phyloP scores from a whole-genome alignment of 1,140 invertebrate genomes.

The Bombus fervidus region DNA sequence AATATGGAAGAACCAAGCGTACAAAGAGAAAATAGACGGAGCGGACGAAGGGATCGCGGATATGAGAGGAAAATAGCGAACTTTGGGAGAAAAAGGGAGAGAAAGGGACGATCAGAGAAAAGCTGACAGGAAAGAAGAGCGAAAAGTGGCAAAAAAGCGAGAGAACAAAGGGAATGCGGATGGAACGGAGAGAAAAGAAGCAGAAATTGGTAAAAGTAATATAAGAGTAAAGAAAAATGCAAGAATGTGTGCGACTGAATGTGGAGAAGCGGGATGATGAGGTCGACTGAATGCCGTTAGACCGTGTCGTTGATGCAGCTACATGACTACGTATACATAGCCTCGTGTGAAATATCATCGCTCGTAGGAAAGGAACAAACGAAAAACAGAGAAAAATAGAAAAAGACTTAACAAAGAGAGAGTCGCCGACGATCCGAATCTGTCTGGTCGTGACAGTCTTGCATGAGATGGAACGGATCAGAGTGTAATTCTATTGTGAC shows the following conservation, averaged over 20 bases:
- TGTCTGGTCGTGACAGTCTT: slow-evolving; percentile 43
- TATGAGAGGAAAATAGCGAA: background rate
- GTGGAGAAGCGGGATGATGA: slow-evolving; percentile 50
- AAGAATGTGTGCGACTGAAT: slow-evolving; percentile 40
- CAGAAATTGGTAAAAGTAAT: slow-evolving; percentile 36
- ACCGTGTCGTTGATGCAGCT: slow-evolving; percentile 53
- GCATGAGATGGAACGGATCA: slow-evolving; percentile 26
- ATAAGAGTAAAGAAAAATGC: slow-evolving; percentile 23
- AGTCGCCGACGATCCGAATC: slow-evolving; percentile 54
- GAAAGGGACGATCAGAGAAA: background rate
- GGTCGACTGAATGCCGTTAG: slow-evolving; percentile 67
- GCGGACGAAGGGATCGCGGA: background rate
- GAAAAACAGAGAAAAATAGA: slow-evolving; percentile 11
- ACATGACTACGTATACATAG: background rate
- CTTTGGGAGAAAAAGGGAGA: background rate
- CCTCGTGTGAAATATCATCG: slow-evolving; percentile 47
- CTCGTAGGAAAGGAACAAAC: background rate
- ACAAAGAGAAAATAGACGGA: background rate
- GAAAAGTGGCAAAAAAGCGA: background rate
- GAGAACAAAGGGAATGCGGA: slow-evolving; percentile 14
- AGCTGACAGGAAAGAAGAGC: background rate
- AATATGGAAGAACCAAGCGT: background rate
- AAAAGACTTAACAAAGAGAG: slow-evolving; percentile 37
- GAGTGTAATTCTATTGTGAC: slow-evolving; percentile 38
- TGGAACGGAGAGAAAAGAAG: background rate